phyloP scores from a whole-genome alignment of 1,140 invertebrate species.

The Drosophila subpulchrella region DNA sequence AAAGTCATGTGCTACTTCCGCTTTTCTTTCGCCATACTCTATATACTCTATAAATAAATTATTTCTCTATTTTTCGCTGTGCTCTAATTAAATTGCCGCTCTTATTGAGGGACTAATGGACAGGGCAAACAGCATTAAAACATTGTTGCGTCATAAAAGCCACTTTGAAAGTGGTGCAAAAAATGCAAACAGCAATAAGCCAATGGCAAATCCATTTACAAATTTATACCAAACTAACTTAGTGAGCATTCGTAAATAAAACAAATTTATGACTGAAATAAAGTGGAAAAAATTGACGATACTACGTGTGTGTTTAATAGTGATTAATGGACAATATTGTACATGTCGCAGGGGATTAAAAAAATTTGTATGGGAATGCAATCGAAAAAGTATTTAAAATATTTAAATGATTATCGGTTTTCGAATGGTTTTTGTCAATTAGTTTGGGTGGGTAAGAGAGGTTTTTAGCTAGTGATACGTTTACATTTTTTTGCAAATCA shows the following conservation, averaged over 20 bases:
- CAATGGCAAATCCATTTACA: slow-evolving; percentile 20
- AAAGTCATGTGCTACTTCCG: slow-evolving; percentile 65
- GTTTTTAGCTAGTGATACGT: background rate
- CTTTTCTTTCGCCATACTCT: slow-evolving; percentile 11
- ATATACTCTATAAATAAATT: slow-evolving; percentile 48
- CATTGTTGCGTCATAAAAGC: slow-evolving; percentile 33
- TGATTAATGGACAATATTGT: background rate
- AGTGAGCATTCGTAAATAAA: slow-evolving; percentile 32
- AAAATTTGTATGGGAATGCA: background rate
- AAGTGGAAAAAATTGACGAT: slow-evolving; percentile 1
- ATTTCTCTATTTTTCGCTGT: slow-evolving; percentile 22
- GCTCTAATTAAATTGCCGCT: slow-evolving; percentile 71
- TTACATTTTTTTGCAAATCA: no score
- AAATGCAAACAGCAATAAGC: slow-evolving; percentile 21
- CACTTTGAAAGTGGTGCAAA: slow-evolving; percentile 2
- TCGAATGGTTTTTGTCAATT: background rate
- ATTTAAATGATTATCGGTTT: background rate
- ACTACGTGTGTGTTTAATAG: background rate
- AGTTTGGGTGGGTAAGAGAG: background rate
- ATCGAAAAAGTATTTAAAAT: background rate
- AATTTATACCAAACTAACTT: slow-evolving; percentile 20
- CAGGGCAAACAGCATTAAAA: slow-evolving; percentile 50
- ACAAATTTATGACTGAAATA: slow-evolving; percentile 25
- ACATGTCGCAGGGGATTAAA: background rate
- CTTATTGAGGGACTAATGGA: slow-evolving; percentile 60